Conservation (phyloP, 2,888 invertebrate species). For the Schrankia costaestrigalis region DNA sequence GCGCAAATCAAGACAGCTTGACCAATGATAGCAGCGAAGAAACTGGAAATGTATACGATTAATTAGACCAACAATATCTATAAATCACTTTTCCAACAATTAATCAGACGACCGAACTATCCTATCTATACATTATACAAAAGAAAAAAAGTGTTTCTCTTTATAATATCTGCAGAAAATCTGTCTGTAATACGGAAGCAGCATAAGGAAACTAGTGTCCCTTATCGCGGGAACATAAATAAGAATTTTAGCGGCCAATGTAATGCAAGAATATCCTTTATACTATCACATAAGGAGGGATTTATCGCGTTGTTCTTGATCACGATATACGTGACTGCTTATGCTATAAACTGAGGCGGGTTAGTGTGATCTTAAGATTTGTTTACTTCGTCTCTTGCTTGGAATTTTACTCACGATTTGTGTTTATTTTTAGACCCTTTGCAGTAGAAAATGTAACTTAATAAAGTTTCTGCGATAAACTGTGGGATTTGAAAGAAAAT, state of each 20-base stretch:
- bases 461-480: no score
- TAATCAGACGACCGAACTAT: not conserved
- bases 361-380: not conserved
- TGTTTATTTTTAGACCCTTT: no score
- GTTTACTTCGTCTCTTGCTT: not conserved
- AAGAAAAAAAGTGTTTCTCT: slow-evolving; percentile 1
- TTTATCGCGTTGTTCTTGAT: slow-evolving; percentile 62
- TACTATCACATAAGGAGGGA: slow-evolving; percentile 65
- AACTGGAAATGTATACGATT: no score
- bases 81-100: no score
- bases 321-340: slow-evolving; percentile 48
- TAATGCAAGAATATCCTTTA: slow-evolving; percentile 52
- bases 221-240: slow-evolving; percentile 55
- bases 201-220: slow-evolving; percentile 33
- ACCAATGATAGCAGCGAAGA: no score
- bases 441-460: no score
- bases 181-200: slow-evolving; percentile 25
- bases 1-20: no score
- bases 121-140: no score
- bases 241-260: slow-evolving; percentile 60
- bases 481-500: no score
- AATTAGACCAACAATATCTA: no score
- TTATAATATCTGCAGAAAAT: slow-evolving; percentile 6
- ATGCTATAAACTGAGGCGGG: slow-evolving; percentile 25
- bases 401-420: no score